These are phyloP conservation scores for Aselliscus stoliczkanus DNA, from an alignment of 2,797 vertebrate genomes.

Conservation along the genomic window DNA sequence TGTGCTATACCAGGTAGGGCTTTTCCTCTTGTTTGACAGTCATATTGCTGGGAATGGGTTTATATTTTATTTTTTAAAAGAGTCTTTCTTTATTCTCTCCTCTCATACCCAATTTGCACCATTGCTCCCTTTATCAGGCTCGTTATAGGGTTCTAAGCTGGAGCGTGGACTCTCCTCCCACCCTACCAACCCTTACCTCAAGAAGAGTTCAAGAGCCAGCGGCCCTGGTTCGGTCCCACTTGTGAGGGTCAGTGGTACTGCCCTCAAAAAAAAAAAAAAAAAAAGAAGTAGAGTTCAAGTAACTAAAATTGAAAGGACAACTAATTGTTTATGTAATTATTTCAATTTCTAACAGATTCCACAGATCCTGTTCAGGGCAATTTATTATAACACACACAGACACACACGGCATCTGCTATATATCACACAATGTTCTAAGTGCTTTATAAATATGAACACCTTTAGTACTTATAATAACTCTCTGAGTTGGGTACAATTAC, in stretches of 20 bases:
- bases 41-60: not conserved
- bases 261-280: too few species aligned
- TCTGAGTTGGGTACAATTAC: not conserved
- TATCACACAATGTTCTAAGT: not conserved
- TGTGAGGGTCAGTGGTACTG: too few species aligned
- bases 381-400: not conserved
- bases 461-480: not conserved
- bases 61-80: not conserved
- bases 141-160: not conserved
- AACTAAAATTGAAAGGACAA: not conserved
- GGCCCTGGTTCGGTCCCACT: too few species aligned
- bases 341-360: not conserved
- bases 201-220: not conserved
- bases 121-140: not conserved
- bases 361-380: not conserved
- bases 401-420: not conserved
- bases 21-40: not conserved
- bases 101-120: not conserved
- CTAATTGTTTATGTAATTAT: not conserved
- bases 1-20: not conserved
- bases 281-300: not conserved
- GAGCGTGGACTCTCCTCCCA: not conserved
- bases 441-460: not conserved
- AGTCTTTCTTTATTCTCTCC: not conserved
- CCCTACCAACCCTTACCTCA: not conserved